Conservation (phyloP, 2,113 vertebrate genomes). For the Pardalotus punctatus region DNA sequence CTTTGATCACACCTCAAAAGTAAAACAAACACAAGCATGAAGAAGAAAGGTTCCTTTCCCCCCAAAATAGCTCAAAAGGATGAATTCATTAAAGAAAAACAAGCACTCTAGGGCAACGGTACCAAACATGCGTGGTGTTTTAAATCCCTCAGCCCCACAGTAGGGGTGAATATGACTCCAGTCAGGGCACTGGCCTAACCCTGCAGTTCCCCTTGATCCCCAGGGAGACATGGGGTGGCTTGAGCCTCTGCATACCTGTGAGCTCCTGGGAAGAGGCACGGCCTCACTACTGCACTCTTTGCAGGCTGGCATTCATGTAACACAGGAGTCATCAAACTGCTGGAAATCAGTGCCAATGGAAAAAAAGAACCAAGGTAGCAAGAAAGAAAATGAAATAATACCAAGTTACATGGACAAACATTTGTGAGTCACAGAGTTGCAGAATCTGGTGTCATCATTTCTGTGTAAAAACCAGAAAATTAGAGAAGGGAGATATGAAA, state of each 20-base stretch:
- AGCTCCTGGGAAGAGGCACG: neutral
- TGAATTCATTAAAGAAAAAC: slow-evolving; percentile 51
- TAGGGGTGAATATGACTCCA: neutral
- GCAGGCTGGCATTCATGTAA: neutral
- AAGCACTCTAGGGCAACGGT: neutral
- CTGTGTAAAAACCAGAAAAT: neutral
- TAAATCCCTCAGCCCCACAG: neutral
- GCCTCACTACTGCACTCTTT: neutral
- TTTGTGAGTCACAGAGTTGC: neutral
- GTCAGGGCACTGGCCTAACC: neutral
- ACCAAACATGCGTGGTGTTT: neutral
- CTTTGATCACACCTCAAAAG: slow-evolving; percentile 67
- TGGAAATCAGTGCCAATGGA: neutral
- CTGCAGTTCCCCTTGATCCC: neutral
- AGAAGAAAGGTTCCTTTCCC: neutral
- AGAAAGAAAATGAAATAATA: neutral
- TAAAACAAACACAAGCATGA: slow-evolving; percentile 56
- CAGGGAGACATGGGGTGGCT: neutral
- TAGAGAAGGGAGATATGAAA: neutral
- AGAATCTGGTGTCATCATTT: neutral
- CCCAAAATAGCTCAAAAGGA: slow-evolving; percentile 27
- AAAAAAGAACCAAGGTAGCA: neutral
- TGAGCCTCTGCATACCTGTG: neutral
- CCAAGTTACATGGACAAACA: neutral
- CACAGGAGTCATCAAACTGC: neutral